Evolutionary conservation across 2,888 invertebrate genomes (phyloP).

Genomic region (Herminia tarsipennalis): DNA sequence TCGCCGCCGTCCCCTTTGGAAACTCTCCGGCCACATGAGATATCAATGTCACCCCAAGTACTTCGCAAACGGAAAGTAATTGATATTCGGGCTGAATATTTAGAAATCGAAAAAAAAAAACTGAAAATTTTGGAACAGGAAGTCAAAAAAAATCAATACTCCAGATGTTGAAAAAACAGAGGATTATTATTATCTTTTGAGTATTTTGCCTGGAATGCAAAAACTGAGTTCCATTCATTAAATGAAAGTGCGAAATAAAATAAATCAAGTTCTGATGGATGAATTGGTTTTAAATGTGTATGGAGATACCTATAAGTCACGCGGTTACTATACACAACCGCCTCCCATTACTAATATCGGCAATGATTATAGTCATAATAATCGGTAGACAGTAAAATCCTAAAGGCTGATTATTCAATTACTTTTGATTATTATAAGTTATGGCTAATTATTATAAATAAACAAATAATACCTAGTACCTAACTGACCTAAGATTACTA

Average conservation of each 20-base stretch:
- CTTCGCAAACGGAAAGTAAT: conserved; percentile 2
- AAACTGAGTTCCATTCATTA: conserved; percentile 21
- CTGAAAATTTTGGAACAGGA: conserved; percentile 19
- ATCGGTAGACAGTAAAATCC: too few relatives aligned
- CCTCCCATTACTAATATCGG: too few relatives aligned
- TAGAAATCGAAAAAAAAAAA: conserved; percentile 17
- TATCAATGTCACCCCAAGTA: conserved; percentile 3
- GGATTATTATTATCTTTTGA: conserved; percentile 24
- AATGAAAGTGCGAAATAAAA: conserved; percentile 18
- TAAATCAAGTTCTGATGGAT: conserved; percentile 24
- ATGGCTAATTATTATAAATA: too few relatives aligned
- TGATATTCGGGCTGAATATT: conserved; percentile 16
- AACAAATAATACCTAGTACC: too few relatives aligned
- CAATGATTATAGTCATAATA: too few relatives aligned
- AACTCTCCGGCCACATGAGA: not conserved
- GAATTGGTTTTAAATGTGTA: conserved; percentile 7
- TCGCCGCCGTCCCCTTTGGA: not conserved
- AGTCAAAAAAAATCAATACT: conserved; percentile 9
- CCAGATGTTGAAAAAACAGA: conserved; percentile 18
- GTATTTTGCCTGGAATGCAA: conserved; percentile 21
- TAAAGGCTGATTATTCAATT: too few relatives aligned
- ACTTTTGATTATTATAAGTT: too few relatives aligned
- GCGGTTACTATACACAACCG: too few relatives aligned
- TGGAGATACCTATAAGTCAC: conserved; percentile 4
- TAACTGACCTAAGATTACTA: too few relatives aligned